These are phyloP conservation scores for Coremacera marginata DNA, from an alignment of 2,888 invertebrate species.

Conservation along the genomic window DNA sequence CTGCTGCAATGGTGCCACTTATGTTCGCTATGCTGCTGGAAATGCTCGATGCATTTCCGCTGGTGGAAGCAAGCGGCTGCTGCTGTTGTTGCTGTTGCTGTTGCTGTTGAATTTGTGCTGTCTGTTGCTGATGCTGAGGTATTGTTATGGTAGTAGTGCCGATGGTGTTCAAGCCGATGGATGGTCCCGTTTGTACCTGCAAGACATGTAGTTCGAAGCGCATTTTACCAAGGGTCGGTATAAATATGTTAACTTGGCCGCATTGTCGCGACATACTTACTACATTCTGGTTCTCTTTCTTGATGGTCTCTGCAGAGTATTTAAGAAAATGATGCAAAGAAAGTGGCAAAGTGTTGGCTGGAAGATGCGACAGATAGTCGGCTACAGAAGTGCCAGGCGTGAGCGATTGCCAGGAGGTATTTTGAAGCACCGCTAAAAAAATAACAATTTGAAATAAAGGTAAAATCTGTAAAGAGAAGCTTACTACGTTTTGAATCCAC, in stretches of 20 bases:
- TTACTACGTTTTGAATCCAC: conserved; percentile 63
- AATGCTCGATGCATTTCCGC: conserved; percentile 70
- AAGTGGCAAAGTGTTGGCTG: conserved; percentile 79
- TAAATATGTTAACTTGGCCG: background rate
- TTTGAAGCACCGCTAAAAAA: conserved; percentile 63
- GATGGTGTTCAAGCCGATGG: conserved; percentile 63
- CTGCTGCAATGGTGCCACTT: conserved; percentile 72
- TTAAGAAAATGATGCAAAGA: conserved; percentile 87
- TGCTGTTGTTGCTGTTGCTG: conserved; percentile 55
- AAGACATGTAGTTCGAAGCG: conserved; percentile 54
- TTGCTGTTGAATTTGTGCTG: conserved; percentile 55
- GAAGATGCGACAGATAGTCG: conserved; percentile 85
- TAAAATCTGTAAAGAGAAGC: conserved; percentile 32
- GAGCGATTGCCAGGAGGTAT: conserved; percentile 69
- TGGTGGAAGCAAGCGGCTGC: conserved; percentile 44
- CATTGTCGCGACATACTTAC: conserved; percentile 53
- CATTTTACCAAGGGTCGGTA: conserved; percentile 1
- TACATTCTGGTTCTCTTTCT: conserved; percentile 76
- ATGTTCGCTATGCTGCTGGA: conserved; percentile 45
- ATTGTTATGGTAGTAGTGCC: conserved; percentile 62
- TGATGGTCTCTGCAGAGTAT: conserved; percentile 82
- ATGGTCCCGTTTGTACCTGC: conserved; percentile 67
- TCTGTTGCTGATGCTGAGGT: conserved; percentile 62
- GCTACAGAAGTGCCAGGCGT: conserved; percentile 85
- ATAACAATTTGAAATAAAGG: background rate